A percentile compares a stretch with the other conserved stretches of the same genome.
Evolutionary conservation across 2,797 vertebrate genomes (phyloP).

Genomic region (Sebastes itinus): DNA sequence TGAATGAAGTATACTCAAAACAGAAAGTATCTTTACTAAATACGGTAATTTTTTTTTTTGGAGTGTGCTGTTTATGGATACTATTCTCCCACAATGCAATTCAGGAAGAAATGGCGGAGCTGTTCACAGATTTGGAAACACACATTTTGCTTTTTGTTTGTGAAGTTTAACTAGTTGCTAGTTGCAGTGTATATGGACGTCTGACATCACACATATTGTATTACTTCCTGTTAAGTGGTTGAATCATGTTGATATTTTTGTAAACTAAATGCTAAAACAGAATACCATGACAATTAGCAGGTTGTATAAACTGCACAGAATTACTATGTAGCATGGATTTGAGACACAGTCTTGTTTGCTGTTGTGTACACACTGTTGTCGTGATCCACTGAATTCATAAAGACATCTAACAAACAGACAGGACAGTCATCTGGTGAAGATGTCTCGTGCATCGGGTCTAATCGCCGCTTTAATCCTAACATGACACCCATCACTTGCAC

Average conservation of each 20-base stretch:
- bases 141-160: neutral
- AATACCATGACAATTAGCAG: neutral
- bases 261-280: neutral
- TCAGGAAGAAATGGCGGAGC: rapidly evolving
- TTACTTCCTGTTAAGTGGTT: neutral
- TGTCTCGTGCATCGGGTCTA: neutral
- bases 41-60: neutral
- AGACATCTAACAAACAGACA: neutral
- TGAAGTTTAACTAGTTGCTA: no score
- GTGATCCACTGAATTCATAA: neutral
- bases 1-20: no score
- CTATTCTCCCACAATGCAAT: neutral
- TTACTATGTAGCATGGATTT: neutral
- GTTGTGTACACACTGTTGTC: neutral
- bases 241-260: neutral
- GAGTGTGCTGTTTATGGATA: neutral
- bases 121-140: neutral
- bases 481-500: constrained; percentile 28
- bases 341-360: neutral
- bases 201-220: neutral
- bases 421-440: neutral
- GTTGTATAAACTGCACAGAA: neutral
- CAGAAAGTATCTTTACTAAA: neutral
- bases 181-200: no score
- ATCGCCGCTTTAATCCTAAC: constrained; percentile 21